Conservation (phyloP, 64 coral and sea anemone species). For the Montipora cactus region DNA sequence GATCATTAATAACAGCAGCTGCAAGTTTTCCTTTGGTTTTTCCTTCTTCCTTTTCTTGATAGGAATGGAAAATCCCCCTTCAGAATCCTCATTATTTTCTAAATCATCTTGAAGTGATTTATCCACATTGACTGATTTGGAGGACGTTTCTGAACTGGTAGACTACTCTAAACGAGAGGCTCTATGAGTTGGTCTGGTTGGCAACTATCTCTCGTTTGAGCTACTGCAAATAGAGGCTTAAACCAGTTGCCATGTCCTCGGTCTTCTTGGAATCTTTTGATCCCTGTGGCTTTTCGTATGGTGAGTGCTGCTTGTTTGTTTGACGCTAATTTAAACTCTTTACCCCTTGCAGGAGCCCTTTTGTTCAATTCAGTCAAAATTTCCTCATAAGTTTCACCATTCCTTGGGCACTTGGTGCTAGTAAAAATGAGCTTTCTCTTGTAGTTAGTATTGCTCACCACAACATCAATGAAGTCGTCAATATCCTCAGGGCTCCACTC, state of each 20-base stretch:
- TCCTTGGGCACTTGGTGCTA: too few relatives aligned
- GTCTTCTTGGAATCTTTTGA: constrained; percentile 61
- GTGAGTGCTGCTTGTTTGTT: constrained; percentile 64
- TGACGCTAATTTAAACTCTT: constrained; percentile 37
- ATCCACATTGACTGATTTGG: constrained; percentile 5
- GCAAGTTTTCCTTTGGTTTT: not conserved
- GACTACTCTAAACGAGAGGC: constrained; percentile 21
- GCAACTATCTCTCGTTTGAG: constrained; percentile 33
- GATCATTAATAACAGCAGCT: not conserved
- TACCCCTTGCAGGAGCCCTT: constrained; percentile 48
- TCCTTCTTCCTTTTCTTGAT: constrained; percentile 7
- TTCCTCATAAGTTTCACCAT: constrained; percentile 20
- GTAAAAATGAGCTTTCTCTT: too few relatives aligned
- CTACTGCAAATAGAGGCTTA: constrained; percentile 54
- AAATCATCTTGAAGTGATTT: constrained; percentile 12
- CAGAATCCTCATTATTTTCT: constrained; percentile 27
- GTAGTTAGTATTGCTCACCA: constrained; percentile 13
- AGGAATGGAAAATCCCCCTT: constrained; percentile 11
- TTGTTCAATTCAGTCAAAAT: constrained; percentile 37
- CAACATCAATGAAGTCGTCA: constrained; percentile 51
- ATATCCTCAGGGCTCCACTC: constrained; percentile 39
- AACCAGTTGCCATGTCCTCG: constrained; percentile 43
- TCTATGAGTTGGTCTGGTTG: constrained; percentile 51
- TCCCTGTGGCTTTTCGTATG: constrained; percentile 45
- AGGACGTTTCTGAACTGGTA: constrained; percentile 20